Evolutionary conservation across 2,797 vertebrate species (phyloP).

Genomic region (Somateria mollissima): DNA sequence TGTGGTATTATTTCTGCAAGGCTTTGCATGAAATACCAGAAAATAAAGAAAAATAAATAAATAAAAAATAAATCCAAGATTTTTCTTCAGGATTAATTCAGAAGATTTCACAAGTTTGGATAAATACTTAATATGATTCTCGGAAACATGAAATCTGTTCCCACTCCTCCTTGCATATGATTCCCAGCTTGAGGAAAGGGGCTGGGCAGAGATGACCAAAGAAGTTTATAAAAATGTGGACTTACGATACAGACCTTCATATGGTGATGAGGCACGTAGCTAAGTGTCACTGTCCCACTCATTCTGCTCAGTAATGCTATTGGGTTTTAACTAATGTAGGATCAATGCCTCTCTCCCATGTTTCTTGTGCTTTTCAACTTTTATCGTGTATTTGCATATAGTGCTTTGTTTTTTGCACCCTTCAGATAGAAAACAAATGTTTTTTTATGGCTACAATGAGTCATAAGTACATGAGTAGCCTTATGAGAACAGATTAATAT

Average conservation of each 20-base stretch:
- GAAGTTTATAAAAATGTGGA: neutral
- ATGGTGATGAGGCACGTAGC: neutral
- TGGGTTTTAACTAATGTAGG: neutral
- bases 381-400: neutral
- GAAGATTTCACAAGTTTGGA: neutral
- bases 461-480: neutral
- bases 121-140: neutral
- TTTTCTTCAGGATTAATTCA: neutral
- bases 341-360: neutral
- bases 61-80: neutral
- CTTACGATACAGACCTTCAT: neutral
- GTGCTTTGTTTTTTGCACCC: constrained; percentile 21
- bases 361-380: neutral
- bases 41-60: neutral
- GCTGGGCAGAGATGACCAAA: neutral
- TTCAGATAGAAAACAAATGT: constrained; percentile 24
- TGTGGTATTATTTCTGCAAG: neutral
- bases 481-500: neutral
- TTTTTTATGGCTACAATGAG: constrained; percentile 27
- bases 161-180: neutral
- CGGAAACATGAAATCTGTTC: neutral
- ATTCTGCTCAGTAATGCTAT: neutral
- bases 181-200: neutral
- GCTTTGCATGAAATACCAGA: neutral
- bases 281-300: neutral